phyloP scores from a whole-genome alignment of 2,797 vertebrate genomes.

The Emys orbicularis region DNA sequence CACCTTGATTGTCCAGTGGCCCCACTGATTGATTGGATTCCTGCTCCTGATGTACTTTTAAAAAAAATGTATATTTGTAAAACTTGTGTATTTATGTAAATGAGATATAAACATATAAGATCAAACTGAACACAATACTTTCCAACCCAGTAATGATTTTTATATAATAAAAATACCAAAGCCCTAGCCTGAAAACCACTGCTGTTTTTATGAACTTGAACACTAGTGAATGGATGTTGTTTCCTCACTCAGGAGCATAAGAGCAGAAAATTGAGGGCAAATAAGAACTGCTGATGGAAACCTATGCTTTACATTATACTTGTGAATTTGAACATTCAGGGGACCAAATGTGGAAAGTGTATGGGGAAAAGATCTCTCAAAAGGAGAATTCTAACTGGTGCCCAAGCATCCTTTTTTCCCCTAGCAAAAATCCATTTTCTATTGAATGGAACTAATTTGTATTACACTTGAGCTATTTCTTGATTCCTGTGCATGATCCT shows the following conservation, averaged over 20 bases:
- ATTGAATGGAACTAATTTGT: background rate
- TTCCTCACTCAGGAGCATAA: background rate
- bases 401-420: background rate
- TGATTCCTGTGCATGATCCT: background rate
- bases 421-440: background rate
- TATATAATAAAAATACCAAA: no score
- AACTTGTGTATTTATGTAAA: no score
- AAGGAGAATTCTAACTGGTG: background rate
- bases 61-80: no score
- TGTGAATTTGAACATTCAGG: background rate
- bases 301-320: background rate
- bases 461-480: background rate
- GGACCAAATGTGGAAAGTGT: background rate
- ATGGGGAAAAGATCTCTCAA: background rate
- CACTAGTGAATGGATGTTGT: background rate
- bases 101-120: no score
- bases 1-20: no score
- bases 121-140: no score
- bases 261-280: background rate
- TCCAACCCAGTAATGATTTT: no score
- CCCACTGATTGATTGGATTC: no score
- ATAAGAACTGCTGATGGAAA: background rate
- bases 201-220: no score
- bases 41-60: no score
- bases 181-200: no score